phyloP scores from a whole-genome alignment of 92 coral and sea anemone species.

The Phenganax stokvisi region DNA sequence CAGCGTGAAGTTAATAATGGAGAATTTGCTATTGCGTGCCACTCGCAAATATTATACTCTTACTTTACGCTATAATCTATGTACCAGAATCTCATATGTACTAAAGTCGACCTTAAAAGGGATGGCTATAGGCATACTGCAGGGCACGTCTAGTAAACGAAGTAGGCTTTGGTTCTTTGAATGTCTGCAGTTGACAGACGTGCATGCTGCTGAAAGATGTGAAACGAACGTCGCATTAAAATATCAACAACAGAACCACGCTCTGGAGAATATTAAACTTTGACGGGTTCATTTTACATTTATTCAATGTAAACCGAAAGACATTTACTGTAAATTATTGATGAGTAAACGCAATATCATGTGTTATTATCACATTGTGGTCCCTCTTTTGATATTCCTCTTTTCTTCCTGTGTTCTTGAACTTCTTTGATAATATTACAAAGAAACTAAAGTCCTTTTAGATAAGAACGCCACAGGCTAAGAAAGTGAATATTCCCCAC shows the following conservation, averaged over 20 bases:
- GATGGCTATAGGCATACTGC: too few relatives aligned
- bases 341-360: background rate
- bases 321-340: background rate
- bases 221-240: too few relatives aligned
- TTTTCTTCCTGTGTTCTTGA: background rate
- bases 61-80: too few relatives aligned
- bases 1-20: conserved; percentile 5
- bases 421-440: background rate
- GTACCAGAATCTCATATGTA: too few relatives aligned
- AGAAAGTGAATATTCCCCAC: too few relatives aligned
- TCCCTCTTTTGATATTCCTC: background rate
- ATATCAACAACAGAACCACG: background rate
- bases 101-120: too few relatives aligned
- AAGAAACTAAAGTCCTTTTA: background rate
- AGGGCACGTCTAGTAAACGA: too few relatives aligned
- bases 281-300: background rate
- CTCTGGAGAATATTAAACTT: background rate
- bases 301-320: background rate
- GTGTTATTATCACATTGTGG: too few relatives aligned
- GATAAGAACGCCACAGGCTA: background rate
- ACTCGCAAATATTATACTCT: too few relatives aligned
- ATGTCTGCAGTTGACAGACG: too few relatives aligned
- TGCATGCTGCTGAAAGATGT: too few relatives aligned
- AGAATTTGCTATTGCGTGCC: background rate
- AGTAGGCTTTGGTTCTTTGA: too few relatives aligned